These are phyloP conservation scores for Pelodytes ibericus DNA, from an alignment of 2,797 vertebrate species.

Conservation along the genomic window DNA sequence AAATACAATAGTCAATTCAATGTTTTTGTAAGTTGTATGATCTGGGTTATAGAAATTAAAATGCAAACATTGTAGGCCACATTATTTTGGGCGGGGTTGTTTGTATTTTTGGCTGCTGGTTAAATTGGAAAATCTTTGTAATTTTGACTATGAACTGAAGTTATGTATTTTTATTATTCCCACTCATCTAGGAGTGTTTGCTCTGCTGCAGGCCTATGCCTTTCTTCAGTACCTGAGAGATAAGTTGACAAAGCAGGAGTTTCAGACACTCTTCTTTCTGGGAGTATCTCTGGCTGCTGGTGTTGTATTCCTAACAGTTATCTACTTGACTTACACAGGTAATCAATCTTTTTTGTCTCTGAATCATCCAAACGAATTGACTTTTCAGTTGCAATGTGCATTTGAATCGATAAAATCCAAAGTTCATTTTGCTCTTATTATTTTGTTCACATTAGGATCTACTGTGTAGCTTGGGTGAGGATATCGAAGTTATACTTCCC, in stretches of 20 bases:
- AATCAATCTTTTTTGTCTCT: slow-evolving; percentile 39
- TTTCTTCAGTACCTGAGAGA: slow-evolving; percentile 98
- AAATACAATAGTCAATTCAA: too few species aligned
- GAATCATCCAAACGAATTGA: background rate
- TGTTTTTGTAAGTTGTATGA: too few species aligned
- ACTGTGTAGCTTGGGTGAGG: too few species aligned
- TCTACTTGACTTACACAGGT: slow-evolving; percentile 99
- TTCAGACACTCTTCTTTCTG: slow-evolving; percentile 97
- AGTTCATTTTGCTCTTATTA: background rate
- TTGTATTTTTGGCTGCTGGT: too few species aligned
- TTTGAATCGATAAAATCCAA: background rate
- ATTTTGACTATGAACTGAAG: too few species aligned
- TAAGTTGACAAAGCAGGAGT: slow-evolving; percentile 94
- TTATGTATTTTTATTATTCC: slow-evolving; percentile 21
- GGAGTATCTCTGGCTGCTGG: slow-evolving; percentile 94
- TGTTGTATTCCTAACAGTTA: slow-evolving; percentile 93
- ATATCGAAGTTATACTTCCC: too few species aligned
- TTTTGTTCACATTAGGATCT: background rate
- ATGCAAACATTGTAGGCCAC: too few species aligned
- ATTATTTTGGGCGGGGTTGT: too few species aligned
- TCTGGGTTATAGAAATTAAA: too few species aligned
- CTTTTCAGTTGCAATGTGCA: too few species aligned
- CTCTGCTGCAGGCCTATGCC: slow-evolving; percentile 93
- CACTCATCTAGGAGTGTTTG: slow-evolving; percentile 84
- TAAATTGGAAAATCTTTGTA: too few species aligned